Evolutionary conservation across 1,140 invertebrate species (phyloP), one percentile per base, ranked within the genome.

Genomic region (Drosophila sproati): DNA sequence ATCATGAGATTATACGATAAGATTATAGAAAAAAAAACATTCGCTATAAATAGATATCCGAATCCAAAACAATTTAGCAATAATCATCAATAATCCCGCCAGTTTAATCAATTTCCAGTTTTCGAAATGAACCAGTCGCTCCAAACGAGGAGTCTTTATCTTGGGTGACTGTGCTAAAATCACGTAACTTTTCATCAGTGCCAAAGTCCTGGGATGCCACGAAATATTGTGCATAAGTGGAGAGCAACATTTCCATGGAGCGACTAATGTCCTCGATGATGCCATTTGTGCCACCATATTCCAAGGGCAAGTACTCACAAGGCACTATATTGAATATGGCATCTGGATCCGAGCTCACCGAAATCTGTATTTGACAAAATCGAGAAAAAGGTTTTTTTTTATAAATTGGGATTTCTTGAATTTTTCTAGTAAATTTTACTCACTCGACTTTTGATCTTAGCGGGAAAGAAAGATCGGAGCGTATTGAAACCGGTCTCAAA

Each of bases 91-190:
- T 69, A 61, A 68, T 52, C 41, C 48, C 2, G 6, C 48, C 2
- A 10, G 10, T 50, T 73, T 51, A 92, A 76, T 92, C 91, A 10
- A 92, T 78, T 69, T 82, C 78, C 52, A 92, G 45, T 76, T 92
- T 91, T 4, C 94, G 93, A 82, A 95, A 95, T 12, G 94, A 94
- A 3, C 94, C 94, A 62, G 94, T 93, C 3, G 94, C 86, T 3
- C 94, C 94, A 80, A 94, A 95, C 12, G 94, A 94, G 34, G 94
- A 85, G 39, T 93, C 92, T 47, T 93, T 92, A 4, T 93, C 73
- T 12, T 93, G 93, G 51, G 93, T 93, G 3, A 43, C 12, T 92
- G 32, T 52, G 10, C 61, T 92, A 7, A 93, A 93, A 5, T 93
- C 93, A n/a, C 95, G 90, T 61, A 94, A 93, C n/a, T 92, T 93